Evolutionary conservation across 2,113 vertebrate species (phyloP).

Genomic region (Albula glossodonta): DNA sequence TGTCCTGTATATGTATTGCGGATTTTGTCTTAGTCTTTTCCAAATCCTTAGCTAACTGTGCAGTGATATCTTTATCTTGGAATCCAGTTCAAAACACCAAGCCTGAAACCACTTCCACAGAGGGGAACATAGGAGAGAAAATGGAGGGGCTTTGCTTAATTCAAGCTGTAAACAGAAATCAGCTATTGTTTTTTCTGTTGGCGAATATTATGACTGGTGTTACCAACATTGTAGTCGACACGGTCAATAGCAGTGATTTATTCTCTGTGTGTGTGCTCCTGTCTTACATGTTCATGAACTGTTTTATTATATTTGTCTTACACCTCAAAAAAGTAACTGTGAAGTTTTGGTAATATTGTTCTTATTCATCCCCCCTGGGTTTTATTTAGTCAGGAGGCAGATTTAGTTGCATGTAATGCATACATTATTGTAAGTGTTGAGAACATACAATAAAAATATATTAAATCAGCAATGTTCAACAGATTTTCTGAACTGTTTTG

Average conservation of each 20-base stretch:
- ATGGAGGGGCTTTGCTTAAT: conserved; percentile 72
- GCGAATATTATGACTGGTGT: conserved; percentile 88
- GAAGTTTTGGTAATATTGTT: conserved; percentile 82
- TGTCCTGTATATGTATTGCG: conserved; percentile 65
- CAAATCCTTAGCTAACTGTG: conserved; percentile 70
- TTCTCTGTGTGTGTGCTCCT: conserved; percentile 74
- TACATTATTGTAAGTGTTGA: background rate
- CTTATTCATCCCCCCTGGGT: background rate
- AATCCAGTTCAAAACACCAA: conserved; percentile 37
- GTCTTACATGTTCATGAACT: conserved; percentile 86
- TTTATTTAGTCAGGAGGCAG: background rate
- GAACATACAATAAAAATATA: background rate
- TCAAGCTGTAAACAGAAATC: conserved; percentile 87
- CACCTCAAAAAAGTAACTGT: conserved; percentile 77
- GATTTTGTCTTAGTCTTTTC: conserved; percentile 80
- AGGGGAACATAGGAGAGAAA: conserved; percentile 22
- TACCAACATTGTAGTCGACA: conserved; percentile 82
- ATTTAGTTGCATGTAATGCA: background rate
- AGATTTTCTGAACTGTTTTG: background rate
- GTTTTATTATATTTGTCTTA: conserved; percentile 73
- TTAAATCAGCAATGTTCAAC: background rate
- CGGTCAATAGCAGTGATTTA: conserved; percentile 68
- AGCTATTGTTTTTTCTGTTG: conserved; percentile 86
- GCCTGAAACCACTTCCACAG: conserved; percentile 12
- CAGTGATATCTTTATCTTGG: conserved; percentile 79